Evolutionary conservation across 2,888 invertebrate genomes (phyloP).

Genomic region (Eristalis tenax): DNA sequence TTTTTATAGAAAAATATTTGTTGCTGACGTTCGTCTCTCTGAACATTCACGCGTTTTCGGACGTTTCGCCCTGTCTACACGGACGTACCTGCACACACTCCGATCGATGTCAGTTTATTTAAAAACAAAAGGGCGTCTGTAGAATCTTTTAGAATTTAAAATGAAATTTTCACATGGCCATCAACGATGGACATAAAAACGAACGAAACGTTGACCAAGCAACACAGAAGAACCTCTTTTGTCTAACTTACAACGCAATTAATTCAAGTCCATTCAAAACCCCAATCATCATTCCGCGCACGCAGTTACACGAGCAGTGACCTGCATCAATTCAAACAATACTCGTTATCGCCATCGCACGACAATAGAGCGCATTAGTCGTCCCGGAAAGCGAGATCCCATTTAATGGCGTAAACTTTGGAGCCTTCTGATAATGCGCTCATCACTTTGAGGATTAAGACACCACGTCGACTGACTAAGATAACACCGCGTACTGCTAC

Average conservation of each 20-base stretch:
- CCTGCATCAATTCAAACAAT: constrained; percentile 31
- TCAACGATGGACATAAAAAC: no score
- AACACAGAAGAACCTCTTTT: background rate
- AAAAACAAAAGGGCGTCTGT: no score
- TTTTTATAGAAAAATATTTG: no score
- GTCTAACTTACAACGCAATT: background rate
- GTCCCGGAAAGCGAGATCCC: background rate
- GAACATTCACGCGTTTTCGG: no score
- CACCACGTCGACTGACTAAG: background rate
- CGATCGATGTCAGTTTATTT: no score
- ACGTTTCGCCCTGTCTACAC: no score
- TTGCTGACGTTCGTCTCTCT: no score
- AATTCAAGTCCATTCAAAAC: background rate
- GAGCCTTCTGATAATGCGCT: constrained; percentile 22
- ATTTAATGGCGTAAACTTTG: background rate
- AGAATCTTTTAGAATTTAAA: no score
- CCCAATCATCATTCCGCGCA: background rate
- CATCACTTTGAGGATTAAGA: constrained; percentile 9
- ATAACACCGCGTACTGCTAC: constrained; percentile 1
- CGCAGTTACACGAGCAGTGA: constrained; percentile 14
- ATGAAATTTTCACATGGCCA: no score
- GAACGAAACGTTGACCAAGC: background rate
- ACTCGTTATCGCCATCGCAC: constrained; percentile 20
- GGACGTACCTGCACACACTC: no score
- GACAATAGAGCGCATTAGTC: background rate